Conservation (phyloP, 1,140 invertebrate species). For the Chironomus tepperi region DNA sequence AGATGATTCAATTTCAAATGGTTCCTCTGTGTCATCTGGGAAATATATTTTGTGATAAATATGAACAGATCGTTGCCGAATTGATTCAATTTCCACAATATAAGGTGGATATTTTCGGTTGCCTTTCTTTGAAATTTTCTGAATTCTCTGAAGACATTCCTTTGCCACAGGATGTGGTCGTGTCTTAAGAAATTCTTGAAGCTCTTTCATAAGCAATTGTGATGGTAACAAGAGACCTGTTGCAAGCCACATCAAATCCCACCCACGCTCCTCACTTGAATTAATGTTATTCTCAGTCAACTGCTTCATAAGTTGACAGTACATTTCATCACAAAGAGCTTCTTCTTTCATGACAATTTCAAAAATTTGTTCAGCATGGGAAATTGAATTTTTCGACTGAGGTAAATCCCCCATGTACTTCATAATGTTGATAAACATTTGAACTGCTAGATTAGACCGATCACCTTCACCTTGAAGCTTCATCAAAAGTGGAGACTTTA, state of each 20-base stretch:
- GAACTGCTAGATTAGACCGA: constrained; percentile 61
- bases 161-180: constrained; percentile 65
- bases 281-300: constrained; percentile 75
- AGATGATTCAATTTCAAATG: constrained; percentile 66
- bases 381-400: constrained; percentile 47
- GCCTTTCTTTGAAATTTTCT: constrained; percentile 68
- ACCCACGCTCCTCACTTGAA: constrained; percentile 80
- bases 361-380: constrained; percentile 87
- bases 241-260: constrained; percentile 87
- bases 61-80: constrained; percentile 86
- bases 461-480: constrained; percentile 69
- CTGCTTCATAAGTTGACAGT: constrained; percentile 92
- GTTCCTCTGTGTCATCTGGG: constrained; percentile 87
- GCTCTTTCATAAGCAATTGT: constrained; percentile 47
- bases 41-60: constrained; percentile 90
- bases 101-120: constrained; percentile 83
- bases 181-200: constrained; percentile 67
- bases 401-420: constrained; percentile 95
- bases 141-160: constrained; percentile 73
- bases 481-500: constrained; percentile 78
- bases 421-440: constrained; percentile 70
- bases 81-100: constrained; percentile 89
- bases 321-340: constrained; percentile 79
- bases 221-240: constrained; percentile 77
- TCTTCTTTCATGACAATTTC: constrained; percentile 66